phyloP scores from a whole-genome alignment of 2,888 invertebrate genomes.

The Bedellia somnulentella region DNA sequence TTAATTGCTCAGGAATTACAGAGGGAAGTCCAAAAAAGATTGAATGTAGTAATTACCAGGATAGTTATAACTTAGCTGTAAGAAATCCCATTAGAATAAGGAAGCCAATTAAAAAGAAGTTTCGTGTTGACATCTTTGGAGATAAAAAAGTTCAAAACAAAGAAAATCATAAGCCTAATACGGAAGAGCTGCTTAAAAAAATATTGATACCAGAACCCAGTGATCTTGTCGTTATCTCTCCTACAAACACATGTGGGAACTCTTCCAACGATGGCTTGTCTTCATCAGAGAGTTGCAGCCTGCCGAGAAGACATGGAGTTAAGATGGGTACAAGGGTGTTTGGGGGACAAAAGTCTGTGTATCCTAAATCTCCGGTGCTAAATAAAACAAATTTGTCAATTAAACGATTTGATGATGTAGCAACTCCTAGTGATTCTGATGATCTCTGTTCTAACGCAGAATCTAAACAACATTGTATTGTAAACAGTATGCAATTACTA shows the following conservation, averaged over 20 bases:
- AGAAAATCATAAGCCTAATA: slow-evolving; percentile 68
- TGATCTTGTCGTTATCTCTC: slow-evolving; percentile 23
- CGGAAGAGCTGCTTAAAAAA: slow-evolving; percentile 37
- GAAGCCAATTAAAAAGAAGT: slow-evolving; percentile 51
- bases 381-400: slow-evolving; percentile 18
- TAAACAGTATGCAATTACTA: slow-evolving; percentile 50
- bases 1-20: slow-evolving; percentile 52
- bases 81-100: slow-evolving; percentile 36
- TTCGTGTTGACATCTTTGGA: slow-evolving; percentile 49
- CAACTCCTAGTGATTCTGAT: slow-evolving; percentile 51
- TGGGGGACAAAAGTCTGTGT: slow-evolving; percentile 38
- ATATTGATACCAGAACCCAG: slow-evolving; percentile 33
- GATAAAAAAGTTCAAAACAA: slow-evolving; percentile 65
- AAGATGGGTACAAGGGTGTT: slow-evolving; percentile 77
- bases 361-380: slow-evolving; percentile 21
- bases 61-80: slow-evolving; percentile 53
- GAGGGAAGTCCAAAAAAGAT: slow-evolving; percentile 24
- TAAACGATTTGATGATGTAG: slow-evolving; percentile 36
- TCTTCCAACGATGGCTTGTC: slow-evolving; percentile 49
- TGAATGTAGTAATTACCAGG: slow-evolving; percentile 50
- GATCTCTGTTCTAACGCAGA: slow-evolving; percentile 31
- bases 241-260: slow-evolving; percentile 24
- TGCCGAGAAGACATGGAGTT: slow-evolving; percentile 65
- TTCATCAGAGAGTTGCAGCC: slow-evolving; percentile 49
- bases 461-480: slow-evolving; percentile 42